These are phyloP conservation scores for Epistrophe eligans DNA, from an alignment of 2,888 invertebrate genomes.

Conservation along the genomic window DNA sequence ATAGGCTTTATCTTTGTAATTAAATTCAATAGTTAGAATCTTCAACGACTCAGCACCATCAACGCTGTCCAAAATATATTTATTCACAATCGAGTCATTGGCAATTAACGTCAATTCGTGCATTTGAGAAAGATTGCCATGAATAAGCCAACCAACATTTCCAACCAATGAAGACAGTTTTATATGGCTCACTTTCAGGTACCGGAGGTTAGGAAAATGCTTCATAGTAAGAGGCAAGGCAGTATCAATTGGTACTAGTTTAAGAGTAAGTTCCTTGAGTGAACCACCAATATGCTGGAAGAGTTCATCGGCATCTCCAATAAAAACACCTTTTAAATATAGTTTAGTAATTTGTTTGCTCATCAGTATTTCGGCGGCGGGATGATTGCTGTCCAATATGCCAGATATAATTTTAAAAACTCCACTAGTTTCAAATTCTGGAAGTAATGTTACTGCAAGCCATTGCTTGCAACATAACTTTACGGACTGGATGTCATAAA, in stretches of 20 bases:
- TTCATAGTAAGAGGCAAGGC: slow-evolving; percentile 33
- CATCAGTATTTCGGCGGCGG: slow-evolving; percentile 45
- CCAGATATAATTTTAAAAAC: slow-evolving; percentile 46
- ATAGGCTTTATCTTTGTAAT: not conserved
- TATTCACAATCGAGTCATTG: slow-evolving; percentile 45
- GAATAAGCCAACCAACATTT: not conserved
- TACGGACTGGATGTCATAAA: slow-evolving; percentile 79
- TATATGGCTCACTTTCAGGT: slow-evolving; percentile 38
- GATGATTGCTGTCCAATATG: slow-evolving; percentile 43
- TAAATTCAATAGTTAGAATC: slow-evolving; percentile 35
- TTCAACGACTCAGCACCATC: not conserved
- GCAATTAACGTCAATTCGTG: slow-evolving; percentile 29
- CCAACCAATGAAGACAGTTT: slow-evolving; percentile 17
- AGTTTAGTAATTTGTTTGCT: slow-evolving; percentile 26
- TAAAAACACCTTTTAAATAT: slow-evolving; percentile 45
- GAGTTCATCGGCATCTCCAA: slow-evolving; percentile 29
- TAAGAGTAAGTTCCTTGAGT: slow-evolving; percentile 46
- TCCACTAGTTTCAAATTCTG: slow-evolving; percentile 75
- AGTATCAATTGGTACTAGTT: slow-evolving; percentile 35
- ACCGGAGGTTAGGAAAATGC: slow-evolving; percentile 33
- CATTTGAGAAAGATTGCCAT: slow-evolving; percentile 8
- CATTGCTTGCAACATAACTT: slow-evolving; percentile 80
- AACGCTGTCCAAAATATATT: slow-evolving; percentile 22
- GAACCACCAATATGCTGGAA: slow-evolving; percentile 44
- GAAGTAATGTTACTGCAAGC: slow-evolving; percentile 77